Evolutionary conservation across 2,888 invertebrate genomes (phyloP).

Genomic region (Thera britannica): DNA sequence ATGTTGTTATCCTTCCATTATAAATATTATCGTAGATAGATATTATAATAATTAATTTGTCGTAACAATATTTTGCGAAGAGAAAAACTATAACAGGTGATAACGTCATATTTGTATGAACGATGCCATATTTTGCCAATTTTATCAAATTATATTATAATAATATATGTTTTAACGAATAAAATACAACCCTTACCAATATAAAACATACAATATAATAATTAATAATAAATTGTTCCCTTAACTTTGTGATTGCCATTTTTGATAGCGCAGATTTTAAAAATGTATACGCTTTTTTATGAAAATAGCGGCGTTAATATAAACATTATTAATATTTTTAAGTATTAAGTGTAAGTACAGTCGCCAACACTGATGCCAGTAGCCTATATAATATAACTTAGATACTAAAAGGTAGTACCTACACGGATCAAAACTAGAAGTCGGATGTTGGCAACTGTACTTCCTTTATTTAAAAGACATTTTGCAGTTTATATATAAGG

Average conservation of each 20-base stretch:
- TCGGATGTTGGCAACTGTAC: constrained; percentile 49
- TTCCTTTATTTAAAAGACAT: constrained; percentile 56
- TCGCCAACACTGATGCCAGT: constrained; percentile 31
- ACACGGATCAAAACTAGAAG: constrained; percentile 23
- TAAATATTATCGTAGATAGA: constrained; percentile 26
- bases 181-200: constrained; percentile 66
- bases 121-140: constrained; percentile 25
- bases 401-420: constrained; percentile 20
- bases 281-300: constrained; percentile 52
- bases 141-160: constrained; percentile 7
- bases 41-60: constrained; percentile 22
- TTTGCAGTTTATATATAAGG: constrained; percentile 42
- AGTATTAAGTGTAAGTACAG: constrained; percentile 15
- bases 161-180: constrained; percentile 47
- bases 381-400: constrained; percentile 39
- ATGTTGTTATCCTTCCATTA: constrained; percentile 53
- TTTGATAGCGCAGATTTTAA: constrained; percentile 55
- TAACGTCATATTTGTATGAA: constrained; percentile 4
- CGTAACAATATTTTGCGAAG: constrained; percentile 3
- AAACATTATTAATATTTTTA: constrained; percentile 27
- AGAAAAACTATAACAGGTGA: constrained; percentile 7
- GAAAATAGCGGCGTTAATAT: constrained; percentile 42
- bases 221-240: constrained; percentile 44
- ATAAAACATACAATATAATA: constrained; percentile 42
- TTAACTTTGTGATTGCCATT: constrained; percentile 48